Conservation (phyloP, 2,797 vertebrate species). For the Otolemur crassicaudatus region DNA sequence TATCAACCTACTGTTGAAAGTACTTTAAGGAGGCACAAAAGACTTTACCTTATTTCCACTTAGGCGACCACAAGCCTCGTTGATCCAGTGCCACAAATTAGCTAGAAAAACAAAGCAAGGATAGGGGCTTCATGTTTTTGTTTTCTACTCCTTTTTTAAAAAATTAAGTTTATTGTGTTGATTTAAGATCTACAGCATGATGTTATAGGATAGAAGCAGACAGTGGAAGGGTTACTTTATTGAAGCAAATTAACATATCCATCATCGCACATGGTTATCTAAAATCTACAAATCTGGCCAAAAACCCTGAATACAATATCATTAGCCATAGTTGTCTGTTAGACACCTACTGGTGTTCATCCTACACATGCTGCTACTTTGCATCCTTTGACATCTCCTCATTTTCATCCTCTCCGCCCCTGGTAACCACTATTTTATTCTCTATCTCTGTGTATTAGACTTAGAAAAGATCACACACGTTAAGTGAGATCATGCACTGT, state of each 20-base stretch:
- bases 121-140: neutral
- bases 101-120: constrained; percentile 84
- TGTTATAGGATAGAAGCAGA: neutral
- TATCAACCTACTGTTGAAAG: neutral
- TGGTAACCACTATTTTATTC: neutral
- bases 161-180: neutral
- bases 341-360: neutral
- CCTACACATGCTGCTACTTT: neutral
- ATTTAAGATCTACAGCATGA: neutral
- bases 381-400: neutral
- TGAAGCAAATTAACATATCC: neutral
- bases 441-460: neutral
- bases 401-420: neutral
- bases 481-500: neutral
- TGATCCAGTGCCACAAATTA: constrained; percentile 88
- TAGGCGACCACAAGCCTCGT: constrained; percentile 85
- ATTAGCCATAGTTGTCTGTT: no score
- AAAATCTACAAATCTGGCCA: neutral
- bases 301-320: neutral
- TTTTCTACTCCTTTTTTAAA: neutral
- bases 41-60: constrained; percentile 86
- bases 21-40: neutral
- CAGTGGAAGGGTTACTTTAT: neutral
- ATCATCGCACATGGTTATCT: neutral
- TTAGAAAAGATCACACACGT: neutral